Evolutionary conservation across 2,888 invertebrate species (phyloP), one percentile per base, ranked within the genome.

Genomic region (Agrochola lychnidis): DNA sequence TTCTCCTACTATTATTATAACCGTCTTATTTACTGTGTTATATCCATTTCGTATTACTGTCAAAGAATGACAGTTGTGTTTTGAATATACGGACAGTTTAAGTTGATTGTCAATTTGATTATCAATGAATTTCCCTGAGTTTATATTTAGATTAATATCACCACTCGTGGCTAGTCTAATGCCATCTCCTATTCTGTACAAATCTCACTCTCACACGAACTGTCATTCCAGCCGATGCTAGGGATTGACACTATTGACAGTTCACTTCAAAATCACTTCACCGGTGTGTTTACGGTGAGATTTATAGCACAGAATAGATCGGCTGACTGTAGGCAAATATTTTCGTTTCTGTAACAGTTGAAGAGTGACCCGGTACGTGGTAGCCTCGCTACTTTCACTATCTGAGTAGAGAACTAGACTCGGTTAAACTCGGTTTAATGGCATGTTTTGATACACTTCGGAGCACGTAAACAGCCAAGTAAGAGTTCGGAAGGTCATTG

Each of bases 381-480:
- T 71, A 25, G 61, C 40, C 61, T 12, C 64, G 42, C 57, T 25
- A 76, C 81, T 81, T 81, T 81, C 81, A 82, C 81, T 81, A 61
- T 59, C 81, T 61, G n/a, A 30, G 12, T 42, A 51, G 62, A 70
- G 62, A 78, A 78, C 51, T 77, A 72, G 66, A 70, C 63, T 64
- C 25, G 45, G 73, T 64, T n/a, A 72, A 61, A 70, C 63, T 64
- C 25, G 45, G 73, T 64, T n/a, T 76, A 79, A 70, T 79, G 51
- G 36, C 45, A 62, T 76, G 71, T 81, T 85, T 76, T 75, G 85
- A 70, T 85, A 85, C 56, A 84, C 73, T 82, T 69, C 51, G 45
- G 25, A 51, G 57, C 45, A 69, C 78, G 78, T 77, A 72, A 76
- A 69, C 59, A 14, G 76, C 51, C 22, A 57, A 78, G 71, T 78